phyloP scores from a whole-genome alignment of 2,113 vertebrate species.

The Pseudopodoces humilis region DNA sequence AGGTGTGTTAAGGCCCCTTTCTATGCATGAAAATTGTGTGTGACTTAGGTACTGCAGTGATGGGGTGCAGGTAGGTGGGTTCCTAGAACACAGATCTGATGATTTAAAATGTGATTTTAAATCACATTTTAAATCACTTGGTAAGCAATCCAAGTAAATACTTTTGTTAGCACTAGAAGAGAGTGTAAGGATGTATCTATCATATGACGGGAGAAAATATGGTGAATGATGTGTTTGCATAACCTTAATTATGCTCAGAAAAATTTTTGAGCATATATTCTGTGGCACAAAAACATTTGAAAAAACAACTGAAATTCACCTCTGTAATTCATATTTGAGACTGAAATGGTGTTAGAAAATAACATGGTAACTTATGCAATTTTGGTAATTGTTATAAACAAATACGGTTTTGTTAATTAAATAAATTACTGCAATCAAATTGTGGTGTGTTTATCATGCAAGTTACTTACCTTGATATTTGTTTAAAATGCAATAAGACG shows the following conservation, averaged over 20 bases:
- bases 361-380: background rate
- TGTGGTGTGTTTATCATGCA: background rate
- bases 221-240: background rate
- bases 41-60: background rate
- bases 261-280: background rate
- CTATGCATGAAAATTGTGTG: background rate
- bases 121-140: too few species aligned
- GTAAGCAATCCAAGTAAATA: background rate
- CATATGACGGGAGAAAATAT: background rate
- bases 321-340: background rate
- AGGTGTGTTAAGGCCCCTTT: background rate
- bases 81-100: background rate
- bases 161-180: background rate
- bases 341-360: background rate
- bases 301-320: background rate
- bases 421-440: background rate
- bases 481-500: background rate
- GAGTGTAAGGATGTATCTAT: background rate
- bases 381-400: background rate
- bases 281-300: background rate
- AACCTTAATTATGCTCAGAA: background rate
- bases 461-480: background rate
- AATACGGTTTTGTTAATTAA: background rate
- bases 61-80: background rate
- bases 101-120: background rate